Evolutionary conservation across 2,797 vertebrate species (phyloP), one percentile per base, ranked within the genome.

Genomic region (Amblyopsis hoosieri): DNA sequence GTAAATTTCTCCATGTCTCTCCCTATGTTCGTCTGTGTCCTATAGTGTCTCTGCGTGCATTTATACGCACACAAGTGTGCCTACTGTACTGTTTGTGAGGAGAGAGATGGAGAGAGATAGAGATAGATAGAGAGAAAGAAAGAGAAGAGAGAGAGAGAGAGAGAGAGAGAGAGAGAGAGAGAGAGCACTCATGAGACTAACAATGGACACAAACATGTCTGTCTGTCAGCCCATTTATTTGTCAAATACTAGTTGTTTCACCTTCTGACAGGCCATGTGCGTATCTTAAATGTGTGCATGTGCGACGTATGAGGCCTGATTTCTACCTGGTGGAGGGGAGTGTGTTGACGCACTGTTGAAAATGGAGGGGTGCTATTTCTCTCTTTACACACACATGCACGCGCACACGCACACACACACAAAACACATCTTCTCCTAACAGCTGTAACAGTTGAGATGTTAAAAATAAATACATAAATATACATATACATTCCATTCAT

Each of bases 1-100:
- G 78, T 85, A 78, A 78, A 75, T 45, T 29, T 61, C 59, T 45
- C 62, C 73, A 70, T 64, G 72, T 74, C 66, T 73, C 59, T 58
- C 13, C 61, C 65, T 60, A 56, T 17, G 31, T 19, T 17, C 45
- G 17, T 12, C 42, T 29, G 31, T 54, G 23, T 63, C 54, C 63
- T 37, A 42, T 37, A 42, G 54, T 66, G 48, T 61, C 46, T 58
- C 50, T 9, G 31, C 52, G 31, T 45, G 19, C 56, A 46, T 17
- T 14, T 9, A 33, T 48, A 37, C 59, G 9, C 48, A 61, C 47
- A 56, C 54, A 37, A 13, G 14, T 31, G 37, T n/a, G 45, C 33
- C 19, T 42, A 58, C 42, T 15, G 45, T 15, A n/a, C 42, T 14
- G 49, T 10, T 15, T n/a, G 11, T 10, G 17, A 3, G 23, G 10